Evolutionary conservation across 2,888 invertebrate genomes (phyloP).

Genomic region (Seira sanloemensis): DNA sequence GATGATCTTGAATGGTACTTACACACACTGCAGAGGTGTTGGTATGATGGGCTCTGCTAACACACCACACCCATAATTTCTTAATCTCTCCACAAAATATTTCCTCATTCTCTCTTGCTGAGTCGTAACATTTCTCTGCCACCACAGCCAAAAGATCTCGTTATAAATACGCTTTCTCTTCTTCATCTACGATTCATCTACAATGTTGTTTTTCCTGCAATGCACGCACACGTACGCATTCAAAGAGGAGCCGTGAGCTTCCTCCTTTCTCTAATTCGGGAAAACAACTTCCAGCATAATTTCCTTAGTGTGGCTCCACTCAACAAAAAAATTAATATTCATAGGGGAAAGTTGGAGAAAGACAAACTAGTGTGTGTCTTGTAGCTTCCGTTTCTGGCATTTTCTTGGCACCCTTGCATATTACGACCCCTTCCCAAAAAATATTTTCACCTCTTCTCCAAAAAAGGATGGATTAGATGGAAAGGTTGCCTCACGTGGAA

Average conservation of each 20-base stretch:
- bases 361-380: conserved; percentile 49
- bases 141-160: too few relatives aligned
- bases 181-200: neutral
- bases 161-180: neutral
- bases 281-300: neutral
- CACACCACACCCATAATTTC: neutral
- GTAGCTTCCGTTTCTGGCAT: neutral
- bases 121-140: too few relatives aligned
- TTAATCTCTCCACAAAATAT: neutral
- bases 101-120: too few relatives aligned
- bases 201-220: neutral
- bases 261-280: neutral
- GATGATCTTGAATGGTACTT: neutral
- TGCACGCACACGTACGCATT: neutral
- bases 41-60: too few relatives aligned
- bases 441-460: neutral
- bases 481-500: neutral
- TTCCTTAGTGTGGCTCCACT: too few relatives aligned
- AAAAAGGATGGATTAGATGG: neutral
- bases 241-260: neutral
- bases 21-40: neutral
- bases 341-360: conserved; percentile 46
- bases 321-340: conserved; percentile 59
- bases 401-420: neutral
- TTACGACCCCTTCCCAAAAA: neutral